phyloP scores from a whole-genome alignment of 2,888 invertebrate species.

The Micropterix aruncella region DNA sequence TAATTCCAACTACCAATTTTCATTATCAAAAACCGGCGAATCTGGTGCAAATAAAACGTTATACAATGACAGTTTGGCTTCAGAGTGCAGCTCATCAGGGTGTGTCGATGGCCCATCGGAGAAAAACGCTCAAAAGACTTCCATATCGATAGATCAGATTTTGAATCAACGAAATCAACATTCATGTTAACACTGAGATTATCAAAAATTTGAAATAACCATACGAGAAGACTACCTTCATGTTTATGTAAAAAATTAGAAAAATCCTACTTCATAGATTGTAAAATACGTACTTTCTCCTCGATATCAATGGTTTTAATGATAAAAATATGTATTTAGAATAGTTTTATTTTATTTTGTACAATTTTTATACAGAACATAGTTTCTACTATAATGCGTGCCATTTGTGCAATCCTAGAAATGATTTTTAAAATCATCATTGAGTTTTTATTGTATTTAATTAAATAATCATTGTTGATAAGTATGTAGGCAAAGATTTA shows the following conservation, averaged over 20 bases:
- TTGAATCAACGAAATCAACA: background rate
- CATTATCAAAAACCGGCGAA: conserved; percentile 18
- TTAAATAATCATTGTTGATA: too few relatives aligned
- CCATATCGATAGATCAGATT: conserved; percentile 14
- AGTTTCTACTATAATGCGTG: background rate
- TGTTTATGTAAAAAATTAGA: too few relatives aligned
- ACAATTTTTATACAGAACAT: background rate
- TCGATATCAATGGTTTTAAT: background rate
- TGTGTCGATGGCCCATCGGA: conserved; percentile 20
- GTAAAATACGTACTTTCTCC: background rate
- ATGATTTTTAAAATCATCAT: background rate
- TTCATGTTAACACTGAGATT: background rate
- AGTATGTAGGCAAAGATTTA: too few relatives aligned
- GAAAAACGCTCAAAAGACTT: conserved; percentile 27
- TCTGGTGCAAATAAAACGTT: conserved; percentile 9
- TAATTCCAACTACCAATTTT: conserved; percentile 32
- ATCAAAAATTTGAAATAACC: too few relatives aligned
- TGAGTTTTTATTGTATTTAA: too few relatives aligned
- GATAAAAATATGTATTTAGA: background rate
- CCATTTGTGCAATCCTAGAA: background rate
- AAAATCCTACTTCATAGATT: background rate
- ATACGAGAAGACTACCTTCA: too few relatives aligned
- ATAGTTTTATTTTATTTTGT: too few relatives aligned
- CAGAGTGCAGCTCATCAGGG: conserved; percentile 18
- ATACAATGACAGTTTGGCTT: conserved; percentile 17